Base-by-base conservation (phyloP, 1,140 invertebrate species). In the Drosophila athabasca region DNA sequence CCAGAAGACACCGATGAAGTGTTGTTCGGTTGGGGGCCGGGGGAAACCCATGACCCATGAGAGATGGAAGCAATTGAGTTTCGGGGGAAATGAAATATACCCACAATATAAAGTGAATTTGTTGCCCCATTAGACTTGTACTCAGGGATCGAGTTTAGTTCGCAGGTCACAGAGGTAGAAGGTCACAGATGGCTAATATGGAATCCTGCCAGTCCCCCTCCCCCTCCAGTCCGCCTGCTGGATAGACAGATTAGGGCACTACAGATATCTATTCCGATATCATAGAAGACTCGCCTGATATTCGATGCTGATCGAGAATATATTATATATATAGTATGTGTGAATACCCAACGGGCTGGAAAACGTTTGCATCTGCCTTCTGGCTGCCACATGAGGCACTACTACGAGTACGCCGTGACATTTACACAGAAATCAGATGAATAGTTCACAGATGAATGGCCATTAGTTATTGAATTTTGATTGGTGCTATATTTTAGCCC, bases 391-490 rank as follows among this genome's bases (percentile, higher is more conserved):
- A 31, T 31, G 31, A 3, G 11, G 3, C 2, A 35, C 57, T 58
- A 51, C 39, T 35, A 11, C 9, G 9, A 35, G 31, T 58, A 62
- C 60, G 22, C 64, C 64, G 15, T 29, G 35, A 53, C 48, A 79
- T 57, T 19, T 62, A 43, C 44, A 68, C 17, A 35, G 43, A 69
- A 31, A 6, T 5, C 29, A 9, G 26, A 41, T 13, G n/a, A 31
- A 69, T 69, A 44, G 62, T 73, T 77, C 67, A 69, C 73, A 80
- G 52, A 68, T 62, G 54, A 17, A 50, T 76, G 58, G 49, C 29
- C 44, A 72, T 54, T 77, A 68, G 22, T 49, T 87, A 81, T 85
- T 85, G 82, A 87, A 75, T 75, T 87, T 75, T 75, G 69, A 87
- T 87, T 81, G 81, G 65, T 68, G 59, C 54, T 61, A 85, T 77